Evolutionary conservation across 2,797 vertebrate genomes (phyloP), one percentile per base, ranked within the genome.

Genomic region (Sebastes baramenuke): DNA sequence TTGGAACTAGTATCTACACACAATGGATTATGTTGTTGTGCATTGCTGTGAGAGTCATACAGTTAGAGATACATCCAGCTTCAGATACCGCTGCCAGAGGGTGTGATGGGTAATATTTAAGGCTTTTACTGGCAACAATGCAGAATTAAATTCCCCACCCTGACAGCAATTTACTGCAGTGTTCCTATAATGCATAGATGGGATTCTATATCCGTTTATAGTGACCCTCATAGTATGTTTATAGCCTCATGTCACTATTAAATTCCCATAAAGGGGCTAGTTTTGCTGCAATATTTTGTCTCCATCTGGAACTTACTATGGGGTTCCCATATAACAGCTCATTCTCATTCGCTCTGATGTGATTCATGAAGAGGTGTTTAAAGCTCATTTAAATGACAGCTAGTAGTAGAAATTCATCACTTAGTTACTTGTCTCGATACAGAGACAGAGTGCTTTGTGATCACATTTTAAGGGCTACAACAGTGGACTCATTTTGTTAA

Each of bases 221-320:
- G 55, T 76, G 60, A 81, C 72, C 65, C 77, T 78, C 9, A 30
- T 36, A 38, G 36, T 58, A 42, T 46, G 38, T 80, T 65, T 73
- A 77, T 67, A 76, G 42, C 22, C 49, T 46, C 6, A 18, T 54
- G 62, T 30, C 52, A 75, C 42, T 54, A 64, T 77, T 77, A 66
- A 68, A 80, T 58, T 58, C n/a, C 8, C 10, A 42, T 42, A 65
- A 56, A 64, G 8, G 29, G 52, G 30, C 38, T n/a, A 60, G 27
- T 49, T 38, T 61, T 66, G 16, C 27, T 79, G 46, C 12, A 8
- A 20, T 20, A 56, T 56, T 75, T 73, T 6, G n/a, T 66, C 16
- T 67, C 38, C 60, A 54, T 67, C 10, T 27, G 20, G 4, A 49
- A 49, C 5, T 4, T 42, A 46, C 22, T 60, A 65, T 7, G 3